Evolutionary conservation across 2,797 vertebrate genomes (phyloP), one percentile per base, ranked within the genome.

Genomic region (Gorsachius magnificus): DNA sequence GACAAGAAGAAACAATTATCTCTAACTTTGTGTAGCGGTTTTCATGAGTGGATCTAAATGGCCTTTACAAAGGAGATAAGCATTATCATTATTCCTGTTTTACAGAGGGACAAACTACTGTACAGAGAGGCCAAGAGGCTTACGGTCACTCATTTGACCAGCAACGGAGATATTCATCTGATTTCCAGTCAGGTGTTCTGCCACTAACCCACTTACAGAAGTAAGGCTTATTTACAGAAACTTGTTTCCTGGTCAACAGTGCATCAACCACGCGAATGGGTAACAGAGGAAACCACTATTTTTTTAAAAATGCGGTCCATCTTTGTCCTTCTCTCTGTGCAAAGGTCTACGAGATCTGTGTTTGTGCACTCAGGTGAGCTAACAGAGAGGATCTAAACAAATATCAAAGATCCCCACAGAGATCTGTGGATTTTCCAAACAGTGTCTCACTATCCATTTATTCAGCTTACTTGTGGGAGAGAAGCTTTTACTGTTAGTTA

Each of bases 251-350:
- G 9, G 31, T 24, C 4, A 7, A 45, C 41, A 25, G 45, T 19
- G 41, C 41, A 43, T 43, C 41, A 43, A 81, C 51, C 38, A 48
- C 54, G 56, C 0, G 0, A 68, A 57, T 10, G 7, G 24, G 24
- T 80, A 74, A 88, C 33, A 82, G 74, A 54, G 35, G 31, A 87
- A 79, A 63, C 50, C 0, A 21, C 29, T 26, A 4, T 7, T 45
- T 69, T 26, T 80, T 76, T 36, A 19, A 6, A 81, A 92, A 80
- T 36, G 28, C 11, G 19, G 16, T 66, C 22, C 14, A 24, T 77
- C 80, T 84, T 70, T 70, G 5, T 45, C n/a, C 57, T 80, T 66
- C 53, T 53, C 14, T 66, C 38, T 72, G 33, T 74, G 38, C 50
- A 66, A 64, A 69, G 4, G 11, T 72, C 35, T 72, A 1, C 45